Evolutionary conservation across 2,113 vertebrate genomes (phyloP), one percentile per base, ranked within the genome.

Genomic region (Piaya cayana): DNA sequence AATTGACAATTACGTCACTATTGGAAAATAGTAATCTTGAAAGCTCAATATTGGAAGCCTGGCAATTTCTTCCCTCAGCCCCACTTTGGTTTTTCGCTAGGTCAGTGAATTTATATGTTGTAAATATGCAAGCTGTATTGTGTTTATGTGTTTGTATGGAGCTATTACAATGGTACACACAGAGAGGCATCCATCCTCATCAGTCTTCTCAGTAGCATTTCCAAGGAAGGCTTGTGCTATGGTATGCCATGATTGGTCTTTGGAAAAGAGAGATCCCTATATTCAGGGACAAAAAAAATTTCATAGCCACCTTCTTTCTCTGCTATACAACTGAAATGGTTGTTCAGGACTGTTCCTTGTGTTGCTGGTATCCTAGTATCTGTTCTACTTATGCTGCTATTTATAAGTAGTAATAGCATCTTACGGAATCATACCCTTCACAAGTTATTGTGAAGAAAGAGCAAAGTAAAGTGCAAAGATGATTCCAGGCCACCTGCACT

Each of bases 21-120:
- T 2, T 72, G 19, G 12, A 90, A 92, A 92, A 72, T 9, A 59
- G 34, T 59, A 15, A 20, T 60, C 74, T 92, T 80, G 43, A 90
- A n/a, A n/a, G 26, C 3, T 67, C 37, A 30, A 0, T 68, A 47
- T 27, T 43, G 20, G 60, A 90, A 90, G 36, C 11, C 9, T 0
- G 0, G 1, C 15, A 50, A 52, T 49, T 88, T 64, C n/a, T 67
- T 72, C 19, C 12, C 11, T 67, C 19, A 19, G 13, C 4, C 12
- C 34, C 15, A 21, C 7, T 34, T 19, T 11, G 3, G 2, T 23
- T 29, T 15, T 4, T 10, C 53, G 36, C 14, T 62, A 86, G 17
- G 18, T 49, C 22, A 29, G 59, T 70, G 88, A 83, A 91, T 91
- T 47, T 62, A 43, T 77, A 42, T 63, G 9, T 45, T 63, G 23